Base-by-base conservation (phyloP, 2,113 vertebrate genomes). In the Pedionomus torquatus region DNA sequence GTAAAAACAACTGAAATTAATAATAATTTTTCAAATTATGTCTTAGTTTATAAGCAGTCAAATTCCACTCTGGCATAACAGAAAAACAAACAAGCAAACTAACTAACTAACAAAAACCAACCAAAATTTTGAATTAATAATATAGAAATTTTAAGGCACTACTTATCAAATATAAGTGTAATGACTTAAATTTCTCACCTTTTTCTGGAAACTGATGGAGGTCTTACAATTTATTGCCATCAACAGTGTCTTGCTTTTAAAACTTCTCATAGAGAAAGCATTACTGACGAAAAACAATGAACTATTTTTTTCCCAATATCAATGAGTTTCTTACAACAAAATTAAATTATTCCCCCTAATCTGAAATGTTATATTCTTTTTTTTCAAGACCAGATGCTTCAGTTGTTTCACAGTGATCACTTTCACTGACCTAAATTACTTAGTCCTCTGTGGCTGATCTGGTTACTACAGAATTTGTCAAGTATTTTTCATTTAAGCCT, bases 381-480 rank as follows among this genome's bases (percentile, higher is more conserved):
- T 60, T 48, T 68, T 26, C 11, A 77, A 55, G 83, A 87, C 20
- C 71, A 95, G 75, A 83, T 89, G 57, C 35, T 88, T 76, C 48
- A 35, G 30, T 76, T 70, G 17, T 55, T 86, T 92, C 75, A 70
- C 64, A 83, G 30, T 43, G 39, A 83, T 86, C 51, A 31, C 48
- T 78, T 87, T 78, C 18, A 66, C 57, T 92, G 89, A 89, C 72
- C 80, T 83, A 65, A 83, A 77, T 80, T 54, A 55, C 23, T 93
- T 19, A 10, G 19, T 64, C 63, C 48, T 82, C 84, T 90, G 20
- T 33, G 61, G 49, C 55, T 82, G 31, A 87, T 44, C 31, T 7
- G 55, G 11, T 12, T 75, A n/a, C n/a, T 75, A n/a, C 21, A 37
- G 30, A 75, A 75, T 71, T 39, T 52, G 46, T 66, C 17, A 58